Percentiles rank a stretch among this genome's conserved stretches.
These are phyloP conservation scores for Cephus spinipes DNA, from an alignment of 2,888 invertebrate genomes.

Conservation along the genomic window DNA sequence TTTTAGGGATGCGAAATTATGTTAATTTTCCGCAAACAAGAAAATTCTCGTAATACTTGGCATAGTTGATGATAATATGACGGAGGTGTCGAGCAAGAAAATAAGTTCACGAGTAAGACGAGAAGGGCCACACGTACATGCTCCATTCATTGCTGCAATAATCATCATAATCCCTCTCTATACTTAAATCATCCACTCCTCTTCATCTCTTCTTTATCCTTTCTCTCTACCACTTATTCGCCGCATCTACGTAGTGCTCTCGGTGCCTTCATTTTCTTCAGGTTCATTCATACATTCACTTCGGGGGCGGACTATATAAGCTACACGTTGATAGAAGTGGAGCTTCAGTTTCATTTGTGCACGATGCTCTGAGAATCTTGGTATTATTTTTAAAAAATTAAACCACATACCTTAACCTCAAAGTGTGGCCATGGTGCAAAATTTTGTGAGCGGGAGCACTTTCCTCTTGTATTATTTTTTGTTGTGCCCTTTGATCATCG, in stretches of 20 bases:
- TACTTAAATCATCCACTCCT: constrained; percentile 31
- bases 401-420: too few species aligned
- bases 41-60: not conserved
- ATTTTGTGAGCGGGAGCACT: too few species aligned
- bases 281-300: constrained; percentile 44
- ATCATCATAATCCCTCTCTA: constrained; percentile 35
- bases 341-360: constrained; percentile 32
- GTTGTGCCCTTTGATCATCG: too few species aligned
- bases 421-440: too few species aligned
- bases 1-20: too few species aligned
- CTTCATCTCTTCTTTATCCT: constrained; percentile 24
- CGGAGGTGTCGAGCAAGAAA: constrained; percentile 41
- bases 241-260: too few species aligned
- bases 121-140: constrained; percentile 47
- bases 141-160: constrained; percentile 47
- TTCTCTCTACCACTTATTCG: too few species aligned
- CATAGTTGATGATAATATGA: not conserved
- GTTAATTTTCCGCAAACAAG: not conserved
- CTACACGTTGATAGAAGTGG: too few species aligned
- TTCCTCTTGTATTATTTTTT: too few species aligned
- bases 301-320: constrained; percentile 54
- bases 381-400: too few species aligned
- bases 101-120: constrained; percentile 42
- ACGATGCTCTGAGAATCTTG: constrained; percentile 37
- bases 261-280: too few species aligned